A percentile compares a stretch with the other conserved stretches of the same genome.
Evolutionary conservation across 2,888 invertebrate genomes (phyloP).

Genomic region (Arrhopalites spinosus): DNA sequence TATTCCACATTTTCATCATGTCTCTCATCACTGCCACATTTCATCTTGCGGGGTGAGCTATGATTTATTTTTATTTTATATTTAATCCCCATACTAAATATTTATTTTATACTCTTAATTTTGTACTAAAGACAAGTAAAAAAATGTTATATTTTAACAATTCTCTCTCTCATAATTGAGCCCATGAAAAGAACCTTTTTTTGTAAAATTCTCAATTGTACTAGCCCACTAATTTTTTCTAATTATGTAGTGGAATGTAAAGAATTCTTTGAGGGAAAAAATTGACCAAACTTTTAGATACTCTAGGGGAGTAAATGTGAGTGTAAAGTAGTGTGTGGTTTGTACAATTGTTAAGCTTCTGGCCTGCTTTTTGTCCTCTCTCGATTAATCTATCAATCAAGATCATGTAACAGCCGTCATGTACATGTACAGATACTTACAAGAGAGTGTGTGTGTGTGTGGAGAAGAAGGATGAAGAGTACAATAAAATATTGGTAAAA

Average conservation of each 20-base stretch:
- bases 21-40: constrained; percentile 51
- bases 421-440: too few species aligned
- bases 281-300: too few species aligned
- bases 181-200: too few species aligned
- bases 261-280: not conserved
- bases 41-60: constrained; percentile 45
- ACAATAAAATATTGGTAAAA: not conserved
- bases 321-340: too few species aligned
- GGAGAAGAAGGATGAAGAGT: too few species aligned
- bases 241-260: not conserved
- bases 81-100: constrained; percentile 1
- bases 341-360: too few species aligned
- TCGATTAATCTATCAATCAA: constrained; percentile 11
- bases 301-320: too few species aligned
- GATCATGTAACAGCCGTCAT: not conserved
- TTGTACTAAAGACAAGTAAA: not conserved
- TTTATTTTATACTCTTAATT: not conserved
- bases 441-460: too few species aligned
- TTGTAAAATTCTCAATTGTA: too few species aligned
- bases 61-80: not conserved
- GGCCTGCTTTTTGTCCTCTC: not conserved
- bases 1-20: constrained; percentile 50
- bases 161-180: too few species aligned
- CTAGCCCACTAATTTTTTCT: too few species aligned
- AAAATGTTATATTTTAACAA: not conserved